Evolutionary conservation across 2,888 invertebrate species (phyloP).

Genomic region (Cataglyphis altisquamis): DNA sequence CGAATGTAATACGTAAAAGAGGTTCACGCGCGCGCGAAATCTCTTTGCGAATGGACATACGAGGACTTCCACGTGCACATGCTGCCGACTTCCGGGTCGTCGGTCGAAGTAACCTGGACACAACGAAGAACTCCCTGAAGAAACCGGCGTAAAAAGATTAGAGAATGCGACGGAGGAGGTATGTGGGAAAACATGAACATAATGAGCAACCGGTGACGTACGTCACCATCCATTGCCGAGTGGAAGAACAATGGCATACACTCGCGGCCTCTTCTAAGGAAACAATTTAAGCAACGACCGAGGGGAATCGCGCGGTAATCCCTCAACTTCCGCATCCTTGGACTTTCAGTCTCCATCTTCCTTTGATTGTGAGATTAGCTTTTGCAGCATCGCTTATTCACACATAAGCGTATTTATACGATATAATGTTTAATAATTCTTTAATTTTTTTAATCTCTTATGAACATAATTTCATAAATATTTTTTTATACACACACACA

Average conservation of each 20-base stretch:
- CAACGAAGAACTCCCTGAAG: slow-evolving; percentile 61
- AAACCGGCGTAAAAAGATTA: slow-evolving; percentile 56
- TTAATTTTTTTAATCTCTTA: slow-evolving; percentile 23
- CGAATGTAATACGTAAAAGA: slow-evolving; percentile 48
- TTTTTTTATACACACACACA: not conserved
- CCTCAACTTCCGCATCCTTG: slow-evolving; percentile 67
- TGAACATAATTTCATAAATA: slow-evolving; percentile 16
- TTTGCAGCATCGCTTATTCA: slow-evolving; percentile 3
- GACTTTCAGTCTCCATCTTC: slow-evolving; percentile 28
- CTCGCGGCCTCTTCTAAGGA: slow-evolving; percentile 61
- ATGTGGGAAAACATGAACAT: slow-evolving; percentile 65
- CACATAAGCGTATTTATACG: not conserved
- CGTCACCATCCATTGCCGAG: slow-evolving; percentile 69
- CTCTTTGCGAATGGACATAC: slow-evolving; percentile 59
- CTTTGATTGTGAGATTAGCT: not conserved
- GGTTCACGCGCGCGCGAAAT: slow-evolving; percentile 66
- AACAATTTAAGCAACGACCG: slow-evolving; percentile 59
- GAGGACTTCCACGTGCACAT: slow-evolving; percentile 58
- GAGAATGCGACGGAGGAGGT: slow-evolving; percentile 52
- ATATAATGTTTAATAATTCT: slow-evolving; percentile 8
- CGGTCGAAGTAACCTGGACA: slow-evolving; percentile 65
- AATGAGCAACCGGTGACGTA: slow-evolving; percentile 70
- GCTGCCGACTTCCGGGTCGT: slow-evolving; percentile 72
- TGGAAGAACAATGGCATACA: slow-evolving; percentile 68
- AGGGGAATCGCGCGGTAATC: slow-evolving; percentile 50